Evolutionary conservation across 2,888 invertebrate species (phyloP).

Genomic region (Pycnomerus fuliginosus): DNA sequence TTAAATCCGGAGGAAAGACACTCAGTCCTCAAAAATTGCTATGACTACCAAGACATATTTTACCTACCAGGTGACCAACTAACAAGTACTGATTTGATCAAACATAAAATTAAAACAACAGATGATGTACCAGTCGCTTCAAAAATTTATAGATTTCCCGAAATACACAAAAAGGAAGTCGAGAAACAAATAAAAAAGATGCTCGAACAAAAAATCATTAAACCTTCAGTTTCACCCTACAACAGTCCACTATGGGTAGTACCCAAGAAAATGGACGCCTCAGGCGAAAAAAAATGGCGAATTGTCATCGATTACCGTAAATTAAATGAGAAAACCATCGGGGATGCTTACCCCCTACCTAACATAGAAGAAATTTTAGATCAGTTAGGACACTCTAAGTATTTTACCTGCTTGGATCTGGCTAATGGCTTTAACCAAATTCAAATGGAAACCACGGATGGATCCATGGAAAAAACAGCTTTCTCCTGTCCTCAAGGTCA

Average conservation of each 20-base stretch:
- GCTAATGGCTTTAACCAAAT: conserved; percentile 42
- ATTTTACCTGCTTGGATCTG: conserved; percentile 40
- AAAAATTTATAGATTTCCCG: conserved; percentile 29
- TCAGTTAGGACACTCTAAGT: conserved; percentile 34
- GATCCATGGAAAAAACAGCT: conserved; percentile 38
- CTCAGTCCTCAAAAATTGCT: conserved; percentile 22
- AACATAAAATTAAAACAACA: conserved; percentile 24
- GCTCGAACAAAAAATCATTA: conserved; percentile 28
- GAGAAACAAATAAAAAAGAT: conserved; percentile 29
- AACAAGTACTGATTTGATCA: conserved; percentile 28
- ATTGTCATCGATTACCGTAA: not conserved
- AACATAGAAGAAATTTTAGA: not conserved
- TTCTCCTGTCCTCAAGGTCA: conserved; percentile 39
- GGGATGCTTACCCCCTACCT: not conserved
- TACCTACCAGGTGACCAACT: conserved; percentile 26
- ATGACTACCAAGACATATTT: conserved; percentile 31
- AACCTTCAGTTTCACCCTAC: conserved; percentile 20
- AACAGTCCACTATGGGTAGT: not conserved
- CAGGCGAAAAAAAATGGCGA: not conserved
- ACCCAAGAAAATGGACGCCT: not conserved
- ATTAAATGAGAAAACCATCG: not conserved
- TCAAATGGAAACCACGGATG: conserved; percentile 27
- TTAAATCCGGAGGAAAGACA: conserved; percentile 29
- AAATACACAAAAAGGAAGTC: conserved; percentile 31
- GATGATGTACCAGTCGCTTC: conserved; percentile 19